These are phyloP conservation scores for Tychaedon coryphoeus DNA, from an alignment of 2,113 vertebrate species.

Conservation along the genomic window DNA sequence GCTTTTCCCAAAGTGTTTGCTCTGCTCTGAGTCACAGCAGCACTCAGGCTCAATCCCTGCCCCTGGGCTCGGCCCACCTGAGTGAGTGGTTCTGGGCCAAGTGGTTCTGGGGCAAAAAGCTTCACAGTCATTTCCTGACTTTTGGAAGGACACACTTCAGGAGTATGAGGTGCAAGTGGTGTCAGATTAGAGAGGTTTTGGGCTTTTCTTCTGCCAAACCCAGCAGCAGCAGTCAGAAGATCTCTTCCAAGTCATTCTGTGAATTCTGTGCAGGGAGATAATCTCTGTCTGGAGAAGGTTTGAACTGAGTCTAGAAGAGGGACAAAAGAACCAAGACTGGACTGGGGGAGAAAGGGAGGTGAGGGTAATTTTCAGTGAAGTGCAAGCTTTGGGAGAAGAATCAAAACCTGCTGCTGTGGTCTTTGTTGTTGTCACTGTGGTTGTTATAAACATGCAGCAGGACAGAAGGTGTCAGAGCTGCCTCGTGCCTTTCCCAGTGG, in stretches of 20 bases:
- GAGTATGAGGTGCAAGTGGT: not conserved
- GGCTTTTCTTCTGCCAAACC: not conserved
- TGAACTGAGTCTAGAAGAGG: not conserved
- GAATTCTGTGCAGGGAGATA: not conserved
- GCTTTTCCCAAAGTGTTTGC: not conserved
- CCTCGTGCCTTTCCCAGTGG: rapidly evolving
- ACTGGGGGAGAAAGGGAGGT: not conserved
- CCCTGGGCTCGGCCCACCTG: rapidly evolving
- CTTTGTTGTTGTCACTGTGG: not conserved
- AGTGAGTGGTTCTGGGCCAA: no score
- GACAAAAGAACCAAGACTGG: not conserved
- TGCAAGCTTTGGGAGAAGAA: not conserved
- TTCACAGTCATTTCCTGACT: not conserved
- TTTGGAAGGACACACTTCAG: not conserved
- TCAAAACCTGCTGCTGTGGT: not conserved
- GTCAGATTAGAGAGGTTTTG: not conserved
- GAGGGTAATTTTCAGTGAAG: not conserved
- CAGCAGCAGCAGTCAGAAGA: not conserved
- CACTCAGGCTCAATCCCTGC: rapidly evolving
- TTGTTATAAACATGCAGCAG: not conserved
- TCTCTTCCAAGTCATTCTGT: no score
- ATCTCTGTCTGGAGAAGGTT: not conserved
- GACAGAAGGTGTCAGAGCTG: not conserved
- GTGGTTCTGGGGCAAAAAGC: not conserved
- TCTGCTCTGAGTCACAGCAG: not conserved